phyloP scores from a whole-genome alignment of 1,140 invertebrate species.

The Neuroterus valhalla region DNA sequence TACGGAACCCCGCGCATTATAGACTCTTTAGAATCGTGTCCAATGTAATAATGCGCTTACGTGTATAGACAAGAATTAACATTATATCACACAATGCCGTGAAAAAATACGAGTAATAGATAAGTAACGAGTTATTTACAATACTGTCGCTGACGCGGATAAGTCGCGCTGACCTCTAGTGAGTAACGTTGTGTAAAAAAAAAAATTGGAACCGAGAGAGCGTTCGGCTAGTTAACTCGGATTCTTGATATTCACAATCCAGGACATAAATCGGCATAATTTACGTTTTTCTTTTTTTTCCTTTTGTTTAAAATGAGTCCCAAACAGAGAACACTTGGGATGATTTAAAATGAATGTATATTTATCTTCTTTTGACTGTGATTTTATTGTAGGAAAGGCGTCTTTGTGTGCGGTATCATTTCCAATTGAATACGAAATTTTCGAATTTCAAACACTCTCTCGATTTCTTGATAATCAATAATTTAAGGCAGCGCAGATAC shows the following conservation, averaged over 20 bases:
- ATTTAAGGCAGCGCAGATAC: conserved; percentile 68
- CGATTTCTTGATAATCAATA: conserved; percentile 34
- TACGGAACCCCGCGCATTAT: conserved; percentile 53
- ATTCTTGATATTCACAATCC: conserved; percentile 13
- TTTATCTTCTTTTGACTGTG: conserved; percentile 33
- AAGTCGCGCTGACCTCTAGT: conserved; percentile 62
- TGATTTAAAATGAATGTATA: conserved; percentile 33
- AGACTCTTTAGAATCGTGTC: conserved; percentile 68
- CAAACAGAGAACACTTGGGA: background rate
- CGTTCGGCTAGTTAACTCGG: conserved; percentile 27
- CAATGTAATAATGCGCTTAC: conserved; percentile 70
- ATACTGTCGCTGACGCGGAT: conserved; percentile 67
- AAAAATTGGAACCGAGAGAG: conserved; percentile 62
- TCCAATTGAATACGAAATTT: background rate
- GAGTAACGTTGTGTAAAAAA: conserved; percentile 61
- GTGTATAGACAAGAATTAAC: conserved; percentile 67
- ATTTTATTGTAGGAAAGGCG: conserved; percentile 38
- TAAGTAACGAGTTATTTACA: conserved; percentile 65
- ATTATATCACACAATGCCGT: conserved; percentile 60
- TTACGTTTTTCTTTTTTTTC: conserved; percentile 41
- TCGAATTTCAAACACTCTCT: conserved; percentile 32
- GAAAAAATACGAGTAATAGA: conserved; percentile 54
- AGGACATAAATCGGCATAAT: conserved; percentile 28
- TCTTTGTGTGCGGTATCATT: conserved; percentile 39
- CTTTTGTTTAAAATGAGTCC: conserved; percentile 49